These are phyloP conservation scores for Eutolmus rufibarbis DNA, from an alignment of 2,888 invertebrate species.

Conservation along the genomic window DNA sequence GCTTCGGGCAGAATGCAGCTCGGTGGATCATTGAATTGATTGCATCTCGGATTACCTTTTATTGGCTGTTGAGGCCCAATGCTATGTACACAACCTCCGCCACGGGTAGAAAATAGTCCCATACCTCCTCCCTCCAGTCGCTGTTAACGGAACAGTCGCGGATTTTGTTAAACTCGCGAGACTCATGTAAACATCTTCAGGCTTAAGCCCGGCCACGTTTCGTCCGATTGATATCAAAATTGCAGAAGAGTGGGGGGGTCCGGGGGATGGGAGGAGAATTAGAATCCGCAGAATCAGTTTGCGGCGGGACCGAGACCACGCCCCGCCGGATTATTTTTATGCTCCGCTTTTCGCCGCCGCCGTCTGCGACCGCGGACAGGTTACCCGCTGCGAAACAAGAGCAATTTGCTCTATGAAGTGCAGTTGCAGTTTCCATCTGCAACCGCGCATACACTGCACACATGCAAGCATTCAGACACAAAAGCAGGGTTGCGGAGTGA, in stretches of 20 bases:
- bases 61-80: not conserved
- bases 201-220: not conserved
- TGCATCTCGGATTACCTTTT: constrained; percentile 10
- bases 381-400: not conserved
- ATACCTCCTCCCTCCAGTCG: not conserved
- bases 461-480: not conserved
- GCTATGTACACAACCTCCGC: not conserved
- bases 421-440: not conserved
- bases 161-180: not conserved
- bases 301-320: not conserved
- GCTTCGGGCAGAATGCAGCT: not conserved
- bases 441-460: not conserved
- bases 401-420: not conserved
- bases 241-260: not conserved
- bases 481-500: not conserved
- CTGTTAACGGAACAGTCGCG: not conserved
- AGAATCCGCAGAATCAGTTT: not conserved
- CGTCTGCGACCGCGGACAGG: not conserved
- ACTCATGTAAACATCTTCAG: not conserved
- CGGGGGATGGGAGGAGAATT: not conserved
- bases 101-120: not conserved
- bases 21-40: not conserved
- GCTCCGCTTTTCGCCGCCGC: not conserved
- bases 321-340: not conserved
- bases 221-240: not conserved